These are phyloP conservation scores for Carabus problematicus DNA, from an alignment of 2,888 invertebrate genomes.

Conservation along the genomic window DNA sequence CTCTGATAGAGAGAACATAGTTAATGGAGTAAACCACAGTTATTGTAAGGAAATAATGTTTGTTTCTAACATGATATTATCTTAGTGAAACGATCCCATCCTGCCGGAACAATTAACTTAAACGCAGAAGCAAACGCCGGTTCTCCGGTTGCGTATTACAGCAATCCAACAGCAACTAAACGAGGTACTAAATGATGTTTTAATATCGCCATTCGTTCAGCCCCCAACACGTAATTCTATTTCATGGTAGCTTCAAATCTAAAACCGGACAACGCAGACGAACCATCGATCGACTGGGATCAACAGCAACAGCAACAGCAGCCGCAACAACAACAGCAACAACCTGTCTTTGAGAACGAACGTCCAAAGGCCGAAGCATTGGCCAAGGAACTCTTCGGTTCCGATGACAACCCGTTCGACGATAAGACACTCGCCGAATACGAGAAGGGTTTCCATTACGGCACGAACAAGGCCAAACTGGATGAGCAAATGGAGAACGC, in stretches of 20 bases:
- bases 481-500: conserved; percentile 65
- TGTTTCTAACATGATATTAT: conserved; percentile 12
- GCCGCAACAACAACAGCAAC: no score
- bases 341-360: conserved; percentile 17
- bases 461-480: conserved; percentile 55
- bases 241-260: conserved; percentile 21
- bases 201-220: not conserved
- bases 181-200: conserved; percentile 51
- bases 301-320: conserved; percentile 18
- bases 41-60: no score
- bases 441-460: conserved; percentile 57
- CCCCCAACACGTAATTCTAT: not conserved
- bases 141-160: conserved; percentile 52
- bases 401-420: conserved; percentile 51
- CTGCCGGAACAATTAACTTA: conserved; percentile 43
- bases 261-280: conserved; percentile 25
- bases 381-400: conserved; percentile 49
- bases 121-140: conserved; percentile 51
- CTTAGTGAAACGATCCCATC: conserved; percentile 56
- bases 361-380: conserved; percentile 21
- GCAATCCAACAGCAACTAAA: conserved; percentile 57
- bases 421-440: conserved; percentile 57
- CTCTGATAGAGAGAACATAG: no score
- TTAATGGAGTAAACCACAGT: no score
- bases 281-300: conserved; percentile 25